Evolutionary conservation across 2,797 vertebrate species (phyloP), one percentile per base, ranked within the genome.

Genomic region (Anisognathus igniventris): DNA sequence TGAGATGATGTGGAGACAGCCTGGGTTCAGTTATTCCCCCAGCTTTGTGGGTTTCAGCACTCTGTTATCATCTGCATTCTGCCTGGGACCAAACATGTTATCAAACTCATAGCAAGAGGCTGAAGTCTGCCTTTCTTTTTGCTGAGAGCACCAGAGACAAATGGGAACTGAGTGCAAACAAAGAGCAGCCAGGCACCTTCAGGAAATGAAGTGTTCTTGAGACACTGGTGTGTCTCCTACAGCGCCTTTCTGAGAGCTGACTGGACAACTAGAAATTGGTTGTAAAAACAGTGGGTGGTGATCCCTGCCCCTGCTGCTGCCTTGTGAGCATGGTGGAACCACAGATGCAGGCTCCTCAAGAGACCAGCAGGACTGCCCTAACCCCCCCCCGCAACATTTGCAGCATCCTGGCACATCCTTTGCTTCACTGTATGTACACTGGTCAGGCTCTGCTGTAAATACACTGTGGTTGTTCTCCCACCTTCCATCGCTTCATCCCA

Each of bases 361-460:
- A 37, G 40, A 62, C 27, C 8, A 5, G 20, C 60, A 92, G n/a
- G 60, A 91, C 27, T 12, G 5, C 57, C 25, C 37, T 3, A 10
- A 31, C 33, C 22, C 27, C 25, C 25, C 30, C 42, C 8, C 16
- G 14, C 31, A 17, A 27, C 1, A 1, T 14, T 48, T 65, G 28
- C 0, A 0, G 23, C 60, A 56, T 78, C 51, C 74, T 73, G 56
- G 60, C 64, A 85, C 45, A 21, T 70, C 20, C 6, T 76, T 84
- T 77, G 67, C 42, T 85, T 87, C 22, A 5, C 57, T 91, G n/a
- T 48, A 50, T 35, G 33, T 56, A 14, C 15, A 5, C 60, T 57
- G 45, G 61, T 65, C 75, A 65, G 65, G 53, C 87, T 91, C 50
- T 83, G 72, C 94, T 9, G 2, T 86, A 93, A 95, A 95, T 96